Evolutionary conservation across 1,140 invertebrate species (phyloP).

Genomic region (Megalopta genalis): DNA sequence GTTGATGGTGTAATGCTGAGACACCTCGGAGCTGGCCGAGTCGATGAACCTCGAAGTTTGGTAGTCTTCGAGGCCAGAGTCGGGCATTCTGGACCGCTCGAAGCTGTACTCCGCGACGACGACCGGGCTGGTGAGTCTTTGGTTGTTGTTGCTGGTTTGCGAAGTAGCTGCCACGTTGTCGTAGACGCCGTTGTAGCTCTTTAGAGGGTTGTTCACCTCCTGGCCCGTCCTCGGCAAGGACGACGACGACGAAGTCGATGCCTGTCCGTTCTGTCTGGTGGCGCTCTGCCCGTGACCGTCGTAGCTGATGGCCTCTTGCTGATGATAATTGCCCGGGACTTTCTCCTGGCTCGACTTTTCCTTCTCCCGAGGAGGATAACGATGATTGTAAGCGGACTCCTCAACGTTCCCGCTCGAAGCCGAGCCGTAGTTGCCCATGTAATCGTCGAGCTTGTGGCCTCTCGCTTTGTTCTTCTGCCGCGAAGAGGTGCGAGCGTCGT

Average conservation of each 20-base stretch:
- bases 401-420: slow-evolving; percentile 23
- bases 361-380: slow-evolving; percentile 43
- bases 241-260: too few relatives aligned
- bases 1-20: slow-evolving; percentile 42
- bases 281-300: slow-evolving; percentile 47
- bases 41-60: slow-evolving; percentile 34
- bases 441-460: slow-evolving; percentile 54
- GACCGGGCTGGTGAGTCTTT: slow-evolving; percentile 61
- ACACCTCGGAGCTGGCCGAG: slow-evolving; percentile 4
- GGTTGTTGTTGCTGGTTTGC: slow-evolving; percentile 11
- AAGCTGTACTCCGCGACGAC: slow-evolving; percentile 66
- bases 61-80: not conserved
- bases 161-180: not conserved
- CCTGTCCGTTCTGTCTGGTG: slow-evolving; percentile 21
- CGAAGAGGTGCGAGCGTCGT: not conserved
- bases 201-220: slow-evolving; percentile 24
- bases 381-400: slow-evolving; percentile 33
- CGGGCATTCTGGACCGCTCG: slow-evolving; percentile 2
- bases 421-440: slow-evolving; percentile 51
- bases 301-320: slow-evolving; percentile 50
- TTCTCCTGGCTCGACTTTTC: slow-evolving; percentile 58
- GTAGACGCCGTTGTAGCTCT: not conserved
- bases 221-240: slow-evolving; percentile 56
- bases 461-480: slow-evolving; percentile 28
- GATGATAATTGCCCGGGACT: slow-evolving; percentile 61